Conservation (phyloP, 2,113 vertebrate genomes). For the Origma solitaria region DNA sequence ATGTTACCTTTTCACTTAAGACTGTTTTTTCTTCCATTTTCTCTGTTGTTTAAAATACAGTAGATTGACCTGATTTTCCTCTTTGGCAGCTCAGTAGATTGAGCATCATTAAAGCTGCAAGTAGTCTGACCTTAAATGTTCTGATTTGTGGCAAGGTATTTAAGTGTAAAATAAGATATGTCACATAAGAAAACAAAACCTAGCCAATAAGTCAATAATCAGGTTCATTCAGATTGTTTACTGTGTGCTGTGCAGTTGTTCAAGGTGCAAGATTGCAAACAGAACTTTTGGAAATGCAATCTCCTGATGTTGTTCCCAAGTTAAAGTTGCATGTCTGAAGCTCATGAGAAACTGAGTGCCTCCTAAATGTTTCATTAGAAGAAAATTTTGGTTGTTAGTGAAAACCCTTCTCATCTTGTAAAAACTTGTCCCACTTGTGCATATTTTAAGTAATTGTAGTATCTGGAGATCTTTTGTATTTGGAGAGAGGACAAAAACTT, state of each 20-base stretch:
- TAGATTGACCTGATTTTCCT: neutral
- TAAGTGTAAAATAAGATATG: neutral
- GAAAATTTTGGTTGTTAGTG: neutral
- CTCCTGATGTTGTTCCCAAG: neutral
- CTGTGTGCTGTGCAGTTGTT: neutral
- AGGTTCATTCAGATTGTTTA: neutral
- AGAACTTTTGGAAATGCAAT: neutral
- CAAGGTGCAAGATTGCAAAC: neutral
- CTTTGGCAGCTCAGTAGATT: neutral
- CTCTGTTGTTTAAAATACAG: neutral
- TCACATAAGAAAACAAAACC: neutral
- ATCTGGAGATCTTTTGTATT: neutral
- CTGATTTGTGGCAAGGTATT: neutral
- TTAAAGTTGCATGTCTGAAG: neutral
- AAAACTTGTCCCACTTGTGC: neutral
- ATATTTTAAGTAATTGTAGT: neutral
- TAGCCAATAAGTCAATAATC: neutral
- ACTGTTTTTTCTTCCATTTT: neutral
- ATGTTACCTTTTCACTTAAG: neutral
- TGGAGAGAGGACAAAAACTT: neutral
- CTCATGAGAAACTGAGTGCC: neutral
- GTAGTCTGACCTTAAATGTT: neutral
- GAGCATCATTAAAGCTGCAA: neutral
- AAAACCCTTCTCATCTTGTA: neutral
- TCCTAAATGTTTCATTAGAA: neutral